A percentile compares a stretch with the other conserved stretches of the same genome.
Conservation (phyloP, 1,140 invertebrate species). For the Drosophila athabasca region DNA sequence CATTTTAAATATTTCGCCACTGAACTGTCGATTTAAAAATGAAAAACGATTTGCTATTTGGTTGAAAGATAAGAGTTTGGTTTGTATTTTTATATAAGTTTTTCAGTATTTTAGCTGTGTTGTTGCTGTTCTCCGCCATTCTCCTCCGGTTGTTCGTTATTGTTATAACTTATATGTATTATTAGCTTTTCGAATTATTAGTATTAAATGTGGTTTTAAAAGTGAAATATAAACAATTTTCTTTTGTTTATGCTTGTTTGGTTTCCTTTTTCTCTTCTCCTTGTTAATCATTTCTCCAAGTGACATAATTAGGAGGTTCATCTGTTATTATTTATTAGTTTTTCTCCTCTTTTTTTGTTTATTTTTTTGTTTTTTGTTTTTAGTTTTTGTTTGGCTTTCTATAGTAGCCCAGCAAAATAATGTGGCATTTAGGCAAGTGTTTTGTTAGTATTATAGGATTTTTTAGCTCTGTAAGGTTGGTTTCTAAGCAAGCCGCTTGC, state of each 20-base stretch:
- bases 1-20: too few species aligned
- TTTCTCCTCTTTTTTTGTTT: not conserved
- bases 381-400: slow-evolving; percentile 15
- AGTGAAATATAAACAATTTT: slow-evolving; percentile 74
- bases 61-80: slow-evolving; percentile 79
- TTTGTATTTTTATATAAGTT: slow-evolving; percentile 80
- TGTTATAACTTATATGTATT: slow-evolving; percentile 65
- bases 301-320: slow-evolving; percentile 32
- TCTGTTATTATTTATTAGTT: slow-evolving; percentile 29
- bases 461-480: slow-evolving; percentile 15
- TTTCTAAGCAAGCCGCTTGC: slow-evolving; percentile 32
- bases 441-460: slow-evolving; percentile 36
- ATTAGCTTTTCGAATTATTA: slow-evolving; percentile 70
- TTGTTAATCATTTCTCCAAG: slow-evolving; percentile 28
- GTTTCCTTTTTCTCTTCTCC: not conserved
- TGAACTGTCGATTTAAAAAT: not conserved
- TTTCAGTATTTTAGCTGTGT: slow-evolving; percentile 81
- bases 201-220: slow-evolving; percentile 72
- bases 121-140: slow-evolving; percentile 56
- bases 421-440: slow-evolving; percentile 24
- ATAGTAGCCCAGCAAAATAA: slow-evolving; percentile 49
- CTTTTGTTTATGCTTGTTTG: slow-evolving; percentile 32
- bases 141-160: slow-evolving; percentile 27
- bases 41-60: slow-evolving; percentile 29
- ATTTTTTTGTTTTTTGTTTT: not conserved